Percentiles rank a stretch among this genome's conserved stretches.
phyloP scores from a whole-genome alignment of 2,113 vertebrate genomes.

The Petaurus breviceps region DNA sequence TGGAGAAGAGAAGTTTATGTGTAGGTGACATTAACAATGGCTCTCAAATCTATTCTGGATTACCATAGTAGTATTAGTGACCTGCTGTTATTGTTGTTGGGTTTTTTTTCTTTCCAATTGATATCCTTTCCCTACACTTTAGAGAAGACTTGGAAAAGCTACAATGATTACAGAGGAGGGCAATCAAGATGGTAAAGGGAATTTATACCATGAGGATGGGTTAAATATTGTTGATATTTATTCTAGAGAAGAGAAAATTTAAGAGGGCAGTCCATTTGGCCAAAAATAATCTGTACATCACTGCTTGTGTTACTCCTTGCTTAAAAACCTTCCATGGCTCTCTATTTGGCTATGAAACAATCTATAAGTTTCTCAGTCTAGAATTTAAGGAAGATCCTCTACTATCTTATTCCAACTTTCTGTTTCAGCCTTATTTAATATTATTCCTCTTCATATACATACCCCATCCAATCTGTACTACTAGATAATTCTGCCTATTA shows the following conservation, averaged over 20 bases:
- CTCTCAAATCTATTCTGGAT: slow-evolving; percentile 19
- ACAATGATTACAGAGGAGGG: not conserved
- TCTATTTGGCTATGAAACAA: not conserved
- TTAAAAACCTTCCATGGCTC: not conserved
- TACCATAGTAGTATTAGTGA: not conserved
- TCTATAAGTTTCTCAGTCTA: not conserved
- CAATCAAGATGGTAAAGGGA: not conserved
- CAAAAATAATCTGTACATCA: not conserved
- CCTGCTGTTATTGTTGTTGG: not conserved
- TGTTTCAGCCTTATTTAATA: not conserved
- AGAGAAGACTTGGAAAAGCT: not conserved
- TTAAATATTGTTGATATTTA: not conserved
- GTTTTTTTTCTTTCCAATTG: not conserved
- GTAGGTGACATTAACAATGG: not conserved
- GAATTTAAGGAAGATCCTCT: not conserved
- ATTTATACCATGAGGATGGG: not conserved
- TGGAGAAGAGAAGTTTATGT: slow-evolving; percentile 12
- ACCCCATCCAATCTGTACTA: not conserved
- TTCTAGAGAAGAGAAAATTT: not conserved
- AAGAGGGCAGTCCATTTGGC: not conserved
- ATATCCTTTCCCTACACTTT: not conserved
- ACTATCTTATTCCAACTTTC: not conserved
- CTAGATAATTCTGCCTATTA: not conserved
- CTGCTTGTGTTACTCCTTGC: not conserved
- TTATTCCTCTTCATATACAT: not conserved